phyloP scores from a whole-genome alignment of 2,797 vertebrate species.

The Sparidentex hasta region DNA sequence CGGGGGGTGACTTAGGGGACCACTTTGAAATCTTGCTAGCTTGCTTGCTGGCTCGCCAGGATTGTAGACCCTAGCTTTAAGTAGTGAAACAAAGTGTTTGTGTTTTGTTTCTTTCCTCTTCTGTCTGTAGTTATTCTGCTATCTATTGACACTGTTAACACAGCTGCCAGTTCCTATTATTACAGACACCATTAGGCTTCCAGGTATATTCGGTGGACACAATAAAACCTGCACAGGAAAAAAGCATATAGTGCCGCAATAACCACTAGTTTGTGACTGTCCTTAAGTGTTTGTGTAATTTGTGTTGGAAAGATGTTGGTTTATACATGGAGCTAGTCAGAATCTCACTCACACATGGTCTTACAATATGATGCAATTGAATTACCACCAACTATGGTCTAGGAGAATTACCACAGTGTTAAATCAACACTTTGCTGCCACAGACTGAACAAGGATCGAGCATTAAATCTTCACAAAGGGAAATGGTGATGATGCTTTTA shows the following conservation, averaged over 20 bases:
- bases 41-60: too few relatives aligned
- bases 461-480: constrained; percentile 63
- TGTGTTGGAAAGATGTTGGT: background rate
- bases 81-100: too few relatives aligned
- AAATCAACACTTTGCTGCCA: constrained; percentile 58
- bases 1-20: too few relatives aligned
- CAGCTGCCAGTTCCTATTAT: background rate
- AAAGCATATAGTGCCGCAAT: background rate
- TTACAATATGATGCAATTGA: constrained; percentile 28
- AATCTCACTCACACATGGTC: constrained; percentile 34
- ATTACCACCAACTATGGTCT: constrained; percentile 48
- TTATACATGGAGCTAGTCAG: constrained; percentile 6
- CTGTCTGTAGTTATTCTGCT: background rate
- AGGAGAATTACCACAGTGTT: constrained; percentile 52
- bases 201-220: background rate
- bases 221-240: background rate
- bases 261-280: background rate
- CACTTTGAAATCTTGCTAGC: too few relatives aligned
- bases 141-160: background rate
- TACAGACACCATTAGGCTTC: background rate
- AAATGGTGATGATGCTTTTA: constrained; percentile 70
- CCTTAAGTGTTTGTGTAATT: background rate
- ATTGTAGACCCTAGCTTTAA: too few relatives aligned
- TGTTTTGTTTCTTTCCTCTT: too few relatives aligned
- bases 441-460: constrained; percentile 36